Base-by-base conservation (phyloP, 2,113 vertebrate species). In the Toxostoma redivivum region DNA sequence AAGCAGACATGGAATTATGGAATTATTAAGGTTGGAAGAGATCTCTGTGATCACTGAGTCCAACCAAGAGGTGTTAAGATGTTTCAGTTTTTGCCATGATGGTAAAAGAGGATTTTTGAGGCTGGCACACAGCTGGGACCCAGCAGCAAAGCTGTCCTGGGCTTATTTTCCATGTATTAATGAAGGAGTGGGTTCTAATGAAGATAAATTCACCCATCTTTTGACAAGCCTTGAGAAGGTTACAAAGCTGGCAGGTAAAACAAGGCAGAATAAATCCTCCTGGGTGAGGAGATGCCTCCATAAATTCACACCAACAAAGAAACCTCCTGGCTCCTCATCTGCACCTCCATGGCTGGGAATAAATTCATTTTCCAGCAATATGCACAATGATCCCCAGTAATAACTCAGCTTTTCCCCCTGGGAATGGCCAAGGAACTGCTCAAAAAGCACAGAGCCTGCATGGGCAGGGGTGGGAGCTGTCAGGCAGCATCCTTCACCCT, bases 401-500 rank as follows among this genome's bases (percentile, higher is more conserved):
- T 62, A 86, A 80, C 69, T 20, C 0, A 23, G 53, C 20, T 22
- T 33, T 76, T 56, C 85, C 95, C 85, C 17, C 12, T 3, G 77
- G 78, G 86, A 21, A 38, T 11, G 5, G 58, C 84, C 91, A 18
- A 2, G n/a, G 70, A 81, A 79, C 65, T 5, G 65, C 85, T 67
- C 72, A 58, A 45, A 83, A 81, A 8, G 33, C 83, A 81, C 71
- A 66, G 54, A 92, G 44, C 91, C 87, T 12, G 77, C 12, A 23
- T 27, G 67, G 48, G 56, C 58, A 38, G 58, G 50, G 84, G 71
- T 15, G 47, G 1, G 48, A 88, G 76, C 96, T 92, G 97, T 93
- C 97, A 92, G 93, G 92, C 82, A 42, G 20, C 71, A 95, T 97
- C 96, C 94, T 57, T 98, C 96, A 97, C 89, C 86, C 96, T 94